These are phyloP conservation scores for Drosophila ercepeae DNA, from an alignment of 1,140 invertebrate species.

Conservation along the genomic window DNA sequence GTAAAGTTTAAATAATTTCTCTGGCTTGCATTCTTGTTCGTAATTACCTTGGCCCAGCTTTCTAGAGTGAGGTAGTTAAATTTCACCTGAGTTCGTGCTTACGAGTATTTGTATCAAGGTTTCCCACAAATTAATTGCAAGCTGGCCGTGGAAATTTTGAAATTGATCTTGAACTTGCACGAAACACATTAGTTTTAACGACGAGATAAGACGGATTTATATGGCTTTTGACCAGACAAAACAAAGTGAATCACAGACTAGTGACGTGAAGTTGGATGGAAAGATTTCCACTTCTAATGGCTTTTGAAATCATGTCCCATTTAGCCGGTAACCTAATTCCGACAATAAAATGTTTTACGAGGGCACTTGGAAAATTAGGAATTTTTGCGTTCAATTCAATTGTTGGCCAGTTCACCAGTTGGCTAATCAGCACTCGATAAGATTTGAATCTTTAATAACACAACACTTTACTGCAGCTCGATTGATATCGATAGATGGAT, in stretches of 20 bases:
- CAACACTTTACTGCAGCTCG: too few relatives aligned
- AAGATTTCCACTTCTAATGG: constrained; percentile 38
- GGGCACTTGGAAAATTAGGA: neutral
- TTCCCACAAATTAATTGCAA: neutral
- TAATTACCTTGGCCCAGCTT: constrained; percentile 46
- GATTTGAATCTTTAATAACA: constrained; percentile 23
- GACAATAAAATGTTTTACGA: constrained; percentile 11
- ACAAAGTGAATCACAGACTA: constrained; percentile 14
- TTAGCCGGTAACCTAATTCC: constrained; percentile 21
- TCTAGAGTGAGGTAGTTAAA: constrained; percentile 30
- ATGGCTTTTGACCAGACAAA: neutral
- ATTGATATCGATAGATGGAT: neutral
- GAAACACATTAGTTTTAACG: constrained; percentile 19
- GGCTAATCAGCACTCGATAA: constrained; percentile 25
- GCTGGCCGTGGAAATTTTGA: constrained; percentile 2
- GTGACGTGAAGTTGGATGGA: neutral
- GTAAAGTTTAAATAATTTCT: too few relatives aligned
- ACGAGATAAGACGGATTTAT: neutral
- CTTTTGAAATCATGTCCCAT: neutral
- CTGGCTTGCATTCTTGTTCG: constrained; percentile 3
- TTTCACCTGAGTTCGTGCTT: constrained; percentile 25
- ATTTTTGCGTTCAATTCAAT: constrained; percentile 21
- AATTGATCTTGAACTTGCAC: constrained; percentile 25
- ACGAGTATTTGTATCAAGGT: constrained; percentile 15
- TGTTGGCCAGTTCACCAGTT: too few relatives aligned